These are phyloP conservation scores for Drosophila anceps DNA, from an alignment of 2,888 invertebrate genomes.

Conservation along the genomic window DNA sequence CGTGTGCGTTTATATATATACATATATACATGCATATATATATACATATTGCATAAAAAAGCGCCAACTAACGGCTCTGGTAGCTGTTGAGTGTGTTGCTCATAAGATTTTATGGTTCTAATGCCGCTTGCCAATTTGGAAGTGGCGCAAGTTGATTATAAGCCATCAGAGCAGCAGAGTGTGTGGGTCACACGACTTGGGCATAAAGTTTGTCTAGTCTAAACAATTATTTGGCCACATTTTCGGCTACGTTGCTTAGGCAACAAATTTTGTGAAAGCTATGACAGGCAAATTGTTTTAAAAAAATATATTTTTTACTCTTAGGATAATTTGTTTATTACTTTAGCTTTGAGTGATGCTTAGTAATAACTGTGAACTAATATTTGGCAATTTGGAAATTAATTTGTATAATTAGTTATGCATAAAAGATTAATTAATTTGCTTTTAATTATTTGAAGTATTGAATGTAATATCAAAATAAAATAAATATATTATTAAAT, in stretches of 20 bases:
- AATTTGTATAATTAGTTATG: no score
- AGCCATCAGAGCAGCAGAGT: not conserved
- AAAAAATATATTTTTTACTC: not conserved
- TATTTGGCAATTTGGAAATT: no score
- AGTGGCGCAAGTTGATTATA: constrained; percentile 57
- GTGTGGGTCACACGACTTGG: constrained; percentile 3
- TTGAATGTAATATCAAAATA: no score
- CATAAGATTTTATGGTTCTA: constrained; percentile 57
- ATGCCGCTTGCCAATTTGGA: constrained; percentile 64
- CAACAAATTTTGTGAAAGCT: not conserved
- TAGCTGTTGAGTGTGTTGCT: not conserved
- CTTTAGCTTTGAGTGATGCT: not conserved
- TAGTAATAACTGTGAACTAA: no score
- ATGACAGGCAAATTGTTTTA: not conserved
- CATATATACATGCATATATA: not conserved
- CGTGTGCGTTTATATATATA: constrained; percentile 6
- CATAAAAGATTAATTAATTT: no score
- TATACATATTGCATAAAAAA: constrained; percentile 24
- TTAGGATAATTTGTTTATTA: not conserved
- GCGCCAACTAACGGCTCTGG: constrained; percentile 31
- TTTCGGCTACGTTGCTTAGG: not conserved
- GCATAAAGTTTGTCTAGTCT: constrained; percentile 2
- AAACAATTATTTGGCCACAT: constrained; percentile 6
- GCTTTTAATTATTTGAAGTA: no score
- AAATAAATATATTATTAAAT: no score